Evolutionary conservation across 2,888 invertebrate species (phyloP), one percentile per base, ranked within the genome.

Genomic region (Linnaemya vulpina): DNA sequence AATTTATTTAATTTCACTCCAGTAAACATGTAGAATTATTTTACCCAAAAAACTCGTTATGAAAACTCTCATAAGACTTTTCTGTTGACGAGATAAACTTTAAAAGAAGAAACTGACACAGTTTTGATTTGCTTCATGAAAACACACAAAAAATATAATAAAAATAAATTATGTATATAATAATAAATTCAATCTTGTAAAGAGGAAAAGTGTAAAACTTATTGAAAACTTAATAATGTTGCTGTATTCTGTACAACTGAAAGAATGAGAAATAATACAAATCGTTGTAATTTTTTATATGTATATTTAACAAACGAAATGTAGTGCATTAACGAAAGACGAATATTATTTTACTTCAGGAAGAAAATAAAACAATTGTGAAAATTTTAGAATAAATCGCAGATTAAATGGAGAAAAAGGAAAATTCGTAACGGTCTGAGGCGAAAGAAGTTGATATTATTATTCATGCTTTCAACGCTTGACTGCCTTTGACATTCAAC

Each of bases 111-210:
- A 58, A 8, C n/a, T 58, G n/a, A 58, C 70, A 25, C 22, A 55
- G 22, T 55, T 40, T 71, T 58, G 70, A 71, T 71, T 71, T 71
- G n/a, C n/a, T n/a, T n/a, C n/a, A n/a, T n/a, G n/a, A n/a, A n/a
- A n/a, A n/a, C n/a, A n/a, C n/a, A n/a, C n/a, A n/a, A n/a, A n/a
- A n/a, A n/a, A 55, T 58, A 40, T 70, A 22, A n/a, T 4, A 15
- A 11, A 22, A 40, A 46, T 15, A 43, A n/a, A 58, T n/a, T 30
- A n/a, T n/a, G n/a, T n/a, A n/a, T 13, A 55, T 1, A 25, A n/a
- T 30, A 58, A 58, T n/a, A 58, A 58, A 55, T 55, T 25, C 15
- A 25, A 25, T 55, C 25, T 22, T 38, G 5, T 25, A 17, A 9
- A 7, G 1, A 55, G 1, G 25, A 55, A 55, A 43, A 70, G 43